Base-by-base conservation (phyloP, 2,113 vertebrate genomes). In the Calidris pygmaea region DNA sequence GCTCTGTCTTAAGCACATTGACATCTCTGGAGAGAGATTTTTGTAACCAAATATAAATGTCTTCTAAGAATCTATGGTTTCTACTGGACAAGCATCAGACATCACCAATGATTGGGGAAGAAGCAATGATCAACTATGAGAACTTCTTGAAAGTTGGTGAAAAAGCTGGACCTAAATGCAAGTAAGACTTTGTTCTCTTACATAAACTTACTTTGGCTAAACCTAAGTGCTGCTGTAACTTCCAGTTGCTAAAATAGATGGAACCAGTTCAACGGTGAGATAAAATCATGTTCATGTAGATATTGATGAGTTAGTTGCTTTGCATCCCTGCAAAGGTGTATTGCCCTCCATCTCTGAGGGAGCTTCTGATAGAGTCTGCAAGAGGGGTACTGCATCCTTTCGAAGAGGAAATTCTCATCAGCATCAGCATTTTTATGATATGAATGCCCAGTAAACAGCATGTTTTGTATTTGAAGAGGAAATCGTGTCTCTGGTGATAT, bases 101-200 rank as follows among this genome's bases (percentile, higher is more conserved):
- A 26, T 98, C 98, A 85, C 99, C 99, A n/a, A 96, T 99, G 97
- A 98, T 97, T 87, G 99, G 99, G 56, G 99, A 99, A 65, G 99
- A 99, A 97, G 99, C 99, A 85, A 99, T 99, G 99, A 99, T 99
- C 93, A 99, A 98, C 98, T 99, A 99, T 84, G 98, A 99, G 95
- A 99, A 98, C 79, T 99, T 99, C 97, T 96, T 99, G 97, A 98
- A 99, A 96, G 99, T 99, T 91, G 98, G 98, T 82, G 99, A 99
- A 93, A 99, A 99, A 96, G 99, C 99, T 58, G 99, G 99, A 93
- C 94, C 98, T 50, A 99, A 99, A 95, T 99, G 99, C 99, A 99
- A 98, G 99, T 99, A 98, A 98, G 97, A 22, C 30, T 87, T 74
- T 87, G 39, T 84, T 71, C 23, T 91, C 21, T 74, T 55, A 9